Base-by-base conservation (phyloP, 2,888 invertebrate genomes). In the Archips xylosteana region DNA sequence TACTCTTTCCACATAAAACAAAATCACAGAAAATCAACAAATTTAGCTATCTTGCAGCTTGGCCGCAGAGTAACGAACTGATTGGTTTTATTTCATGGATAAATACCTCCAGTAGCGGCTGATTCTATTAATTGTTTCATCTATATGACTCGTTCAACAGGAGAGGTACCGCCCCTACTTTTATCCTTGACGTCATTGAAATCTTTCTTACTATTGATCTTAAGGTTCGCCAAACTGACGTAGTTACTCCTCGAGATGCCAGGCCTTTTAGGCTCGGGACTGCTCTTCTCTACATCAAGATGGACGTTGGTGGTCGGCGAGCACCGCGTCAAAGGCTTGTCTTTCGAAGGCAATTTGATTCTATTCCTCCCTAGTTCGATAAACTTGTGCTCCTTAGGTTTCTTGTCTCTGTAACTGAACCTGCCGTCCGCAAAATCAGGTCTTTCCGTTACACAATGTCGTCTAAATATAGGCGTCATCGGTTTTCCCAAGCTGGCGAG, bases 381-480 rank as follows among this genome's bases (percentile, higher is more conserved):
- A 60, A 88, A 88, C 12, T 79, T 77, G n/a, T 89, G 87, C 39
- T 81, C 81, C 47, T 85, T 85, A 0, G 84, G 51, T 23, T 87
- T 79, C 1, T 86, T 85, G 12, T 91, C 94, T 23, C 94, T 78
- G 70, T 85, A 94, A 75, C 95, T 95, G 83, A 87, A 94, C 32
- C 94, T 78, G 0, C 89, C 91, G 74, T 92, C 92, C 0, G 86
- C 89, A 74, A 90, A 89, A 8, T 91, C 90, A 0, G 89, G 84
- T 64, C 79, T 84, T 2, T 92, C 92, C 0, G 80, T 75, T 0
- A 85, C 84, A 0, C 86, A 60, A 74, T 90, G 89, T 5, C 95
- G 76, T 4, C 93, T 82, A 79, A 95, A 92, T 76, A 91, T 90
- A 0, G 95, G 95, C 6, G 95, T 95, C 92, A 94, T 92, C 0